Percentiles rank a stretch among this genome's conserved stretches.
These are phyloP conservation scores for Epinephelus lanceolatus DNA, from an alignment of 2,113 vertebrate species.

Conservation along the genomic window DNA sequence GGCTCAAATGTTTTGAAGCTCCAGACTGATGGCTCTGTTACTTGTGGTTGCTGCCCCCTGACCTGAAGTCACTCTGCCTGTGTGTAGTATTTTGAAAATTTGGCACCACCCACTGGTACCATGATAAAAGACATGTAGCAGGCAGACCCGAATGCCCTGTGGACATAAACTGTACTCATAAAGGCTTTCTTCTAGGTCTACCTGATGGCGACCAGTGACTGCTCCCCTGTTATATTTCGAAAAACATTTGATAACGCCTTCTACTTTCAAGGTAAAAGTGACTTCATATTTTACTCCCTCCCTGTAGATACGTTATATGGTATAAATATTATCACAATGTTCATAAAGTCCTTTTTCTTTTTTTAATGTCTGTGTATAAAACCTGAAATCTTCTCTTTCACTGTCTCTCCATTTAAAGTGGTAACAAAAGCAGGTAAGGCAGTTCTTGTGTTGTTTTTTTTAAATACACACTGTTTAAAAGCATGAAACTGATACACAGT, in stretches of 20 bases:
- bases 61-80: no score
- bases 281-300: neutral
- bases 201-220: slow-evolving; percentile 29
- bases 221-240: accelerated
- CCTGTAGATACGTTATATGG: no score
- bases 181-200: neutral
- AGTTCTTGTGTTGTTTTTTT: neutral
- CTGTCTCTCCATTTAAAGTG: neutral
- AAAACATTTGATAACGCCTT: neutral
- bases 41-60: no score
- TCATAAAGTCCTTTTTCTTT: neutral
- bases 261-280: slow-evolving; percentile 55
- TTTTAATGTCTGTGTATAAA: neutral
- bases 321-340: neutral
- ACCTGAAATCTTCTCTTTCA: neutral
- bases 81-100: no score
- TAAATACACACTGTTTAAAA: neutral
- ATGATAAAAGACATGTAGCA: no score
- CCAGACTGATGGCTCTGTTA: no score
- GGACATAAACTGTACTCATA: no score
- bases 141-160: no score
- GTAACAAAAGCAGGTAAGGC: neutral
- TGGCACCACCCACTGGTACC: no score
- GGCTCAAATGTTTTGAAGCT: no score
- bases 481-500: no score